These are phyloP conservation scores for Catharus minimus DNA, from an alignment of 2,113 vertebrate species.

Conservation along the genomic window DNA sequence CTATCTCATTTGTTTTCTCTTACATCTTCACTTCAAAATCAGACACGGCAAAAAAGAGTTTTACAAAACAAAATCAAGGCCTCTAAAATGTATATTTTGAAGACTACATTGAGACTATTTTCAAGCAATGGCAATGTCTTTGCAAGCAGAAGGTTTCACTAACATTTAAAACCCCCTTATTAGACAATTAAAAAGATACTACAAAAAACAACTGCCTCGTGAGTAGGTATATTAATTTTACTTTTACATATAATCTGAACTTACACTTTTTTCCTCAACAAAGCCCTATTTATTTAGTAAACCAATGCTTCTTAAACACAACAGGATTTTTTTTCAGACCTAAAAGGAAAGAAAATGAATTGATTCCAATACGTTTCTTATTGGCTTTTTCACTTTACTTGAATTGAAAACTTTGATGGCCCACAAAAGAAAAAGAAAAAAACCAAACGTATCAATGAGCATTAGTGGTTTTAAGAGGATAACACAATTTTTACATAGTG, in stretches of 20 bases:
- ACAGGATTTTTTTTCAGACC: neutral
- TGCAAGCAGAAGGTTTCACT: neutral
- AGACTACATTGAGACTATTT: neutral
- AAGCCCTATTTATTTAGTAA: neutral
- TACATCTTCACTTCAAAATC: neutral
- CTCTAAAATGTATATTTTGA: neutral
- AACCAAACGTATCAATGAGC: accelerated
- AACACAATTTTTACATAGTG: neutral
- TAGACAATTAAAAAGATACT: neutral
- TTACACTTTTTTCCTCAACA: neutral
- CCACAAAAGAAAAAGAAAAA: neutral
- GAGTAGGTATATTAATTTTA: neutral
- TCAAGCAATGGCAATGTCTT: neutral
- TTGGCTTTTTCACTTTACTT: neutral
- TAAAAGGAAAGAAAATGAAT: neutral
- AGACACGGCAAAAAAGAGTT: neutral
- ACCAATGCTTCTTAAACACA: neutral
- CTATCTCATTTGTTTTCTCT: accelerated
- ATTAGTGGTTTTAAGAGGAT: neutral
- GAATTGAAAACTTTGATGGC: neutral
- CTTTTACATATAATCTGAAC: neutral
- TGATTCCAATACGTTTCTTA: neutral
- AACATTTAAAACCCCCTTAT: neutral
- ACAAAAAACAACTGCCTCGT: neutral
- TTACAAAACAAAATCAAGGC: neutral